phyloP scores from a whole-genome alignment of 2,888 invertebrate species.

The Aphodius granarius region DNA sequence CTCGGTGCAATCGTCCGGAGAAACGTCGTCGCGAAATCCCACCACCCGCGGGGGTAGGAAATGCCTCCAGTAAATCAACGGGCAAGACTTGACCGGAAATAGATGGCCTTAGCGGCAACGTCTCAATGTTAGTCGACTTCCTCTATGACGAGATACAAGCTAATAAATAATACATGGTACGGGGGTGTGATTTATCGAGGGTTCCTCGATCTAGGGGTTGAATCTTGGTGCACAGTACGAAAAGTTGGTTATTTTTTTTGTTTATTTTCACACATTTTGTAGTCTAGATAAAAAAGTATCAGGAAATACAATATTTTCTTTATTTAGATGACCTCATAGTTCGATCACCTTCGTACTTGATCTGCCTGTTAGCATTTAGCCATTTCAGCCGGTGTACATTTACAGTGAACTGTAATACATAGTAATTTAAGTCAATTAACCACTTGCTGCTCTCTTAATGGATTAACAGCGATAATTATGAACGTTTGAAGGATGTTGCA shows the following conservation, averaged over 20 bases:
- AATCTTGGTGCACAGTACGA: too few relatives aligned
- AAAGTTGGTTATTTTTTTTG: too few relatives aligned
- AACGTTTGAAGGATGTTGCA: not conserved
- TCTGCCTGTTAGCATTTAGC: not conserved
- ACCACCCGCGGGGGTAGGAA: not conserved
- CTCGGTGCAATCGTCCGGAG: not conserved
- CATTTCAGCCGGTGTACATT: too few relatives aligned
- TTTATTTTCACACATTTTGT: too few relatives aligned
- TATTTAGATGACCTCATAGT: too few relatives aligned
- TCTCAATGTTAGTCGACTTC: not conserved
- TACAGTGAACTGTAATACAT: not conserved
- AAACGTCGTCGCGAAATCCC: not conserved
- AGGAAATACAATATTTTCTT: too few relatives aligned
- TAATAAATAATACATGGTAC: not conserved
- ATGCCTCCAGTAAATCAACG: not conserved
- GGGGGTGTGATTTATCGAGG: not conserved
- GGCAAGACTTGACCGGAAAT: not conserved
- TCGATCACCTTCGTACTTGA: not conserved
- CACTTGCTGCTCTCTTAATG: not conserved
- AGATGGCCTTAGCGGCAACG: not conserved
- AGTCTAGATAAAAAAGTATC: too few relatives aligned
- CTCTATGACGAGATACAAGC: not conserved
- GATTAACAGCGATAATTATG: not conserved
- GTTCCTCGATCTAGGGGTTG: too few relatives aligned
- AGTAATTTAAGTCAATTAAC: not conserved